Evolutionary conservation across 2,888 invertebrate species (phyloP).

Genomic region (Sminthurides aquaticus): DNA sequence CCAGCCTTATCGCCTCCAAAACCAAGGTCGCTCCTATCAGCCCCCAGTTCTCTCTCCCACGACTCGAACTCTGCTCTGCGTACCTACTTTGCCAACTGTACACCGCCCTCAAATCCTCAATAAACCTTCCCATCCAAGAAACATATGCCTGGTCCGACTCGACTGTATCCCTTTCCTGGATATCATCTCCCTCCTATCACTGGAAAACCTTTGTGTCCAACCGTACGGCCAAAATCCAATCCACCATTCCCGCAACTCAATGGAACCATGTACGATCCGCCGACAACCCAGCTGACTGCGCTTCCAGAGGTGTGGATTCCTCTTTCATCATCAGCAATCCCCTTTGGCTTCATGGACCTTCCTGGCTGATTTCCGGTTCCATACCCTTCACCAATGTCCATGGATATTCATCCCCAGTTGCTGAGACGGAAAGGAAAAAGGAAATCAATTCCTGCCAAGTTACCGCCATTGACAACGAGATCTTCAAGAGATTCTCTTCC

Average conservation of each 20-base stretch:
- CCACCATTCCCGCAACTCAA: neutral
- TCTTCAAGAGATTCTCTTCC: neutral
- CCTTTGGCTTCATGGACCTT: neutral
- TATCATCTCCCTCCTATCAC: neutral
- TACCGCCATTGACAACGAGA: neutral
- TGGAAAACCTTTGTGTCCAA: constrained; percentile 33
- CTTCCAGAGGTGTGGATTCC: constrained; percentile 10
- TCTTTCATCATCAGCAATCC: neutral
- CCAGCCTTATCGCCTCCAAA: constrained; percentile 36
- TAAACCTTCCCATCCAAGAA: neutral
- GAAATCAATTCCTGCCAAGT: no score
- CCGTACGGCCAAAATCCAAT: constrained; percentile 29
- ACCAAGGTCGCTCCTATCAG: constrained; percentile 39
- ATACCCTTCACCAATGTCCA: no score
- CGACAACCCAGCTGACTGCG: constrained; percentile 15
- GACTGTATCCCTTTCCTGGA: constrained; percentile 5
- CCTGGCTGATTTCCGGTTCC: neutral
- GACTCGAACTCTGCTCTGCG: constrained; percentile 43
- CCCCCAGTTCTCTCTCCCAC: constrained; percentile 40
- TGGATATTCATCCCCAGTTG: neutral
- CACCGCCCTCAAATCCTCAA: neutral
- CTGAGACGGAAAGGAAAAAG: neutral
- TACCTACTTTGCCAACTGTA: constrained; percentile 34
- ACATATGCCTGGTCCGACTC: constrained; percentile 4
- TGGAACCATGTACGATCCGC: constrained; percentile 19